Evolutionary conservation across 2,113 vertebrate species (phyloP).

Genomic region (Dasyprocta punctata): DNA sequence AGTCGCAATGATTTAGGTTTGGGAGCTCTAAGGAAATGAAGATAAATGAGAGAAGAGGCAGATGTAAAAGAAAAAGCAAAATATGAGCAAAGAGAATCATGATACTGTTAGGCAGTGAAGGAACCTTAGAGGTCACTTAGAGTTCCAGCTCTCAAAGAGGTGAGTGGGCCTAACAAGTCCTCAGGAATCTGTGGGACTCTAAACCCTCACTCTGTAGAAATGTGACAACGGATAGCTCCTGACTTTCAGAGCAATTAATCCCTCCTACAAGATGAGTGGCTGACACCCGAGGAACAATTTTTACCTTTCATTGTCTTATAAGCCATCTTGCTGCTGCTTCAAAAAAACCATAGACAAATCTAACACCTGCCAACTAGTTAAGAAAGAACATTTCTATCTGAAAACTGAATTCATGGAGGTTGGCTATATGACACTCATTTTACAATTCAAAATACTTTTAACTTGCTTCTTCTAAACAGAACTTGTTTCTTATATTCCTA

Average conservation of each 20-base stretch:
- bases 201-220: not conserved
- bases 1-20: not conserved
- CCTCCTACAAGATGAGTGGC: not conserved
- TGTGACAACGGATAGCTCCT: not conserved
- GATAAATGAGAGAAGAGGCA: not conserved
- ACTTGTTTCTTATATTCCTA: not conserved
- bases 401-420: not conserved
- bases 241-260: not conserved
- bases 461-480: not conserved
- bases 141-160: not conserved
- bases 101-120: not conserved
- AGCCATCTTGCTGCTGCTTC: not conserved
- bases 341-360: not conserved
- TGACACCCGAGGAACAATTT: not conserved
- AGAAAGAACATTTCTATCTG: not conserved
- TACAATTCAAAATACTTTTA: not conserved
- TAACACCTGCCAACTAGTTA: not conserved
- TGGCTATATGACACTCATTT: not conserved
- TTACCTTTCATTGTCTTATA: not conserved
- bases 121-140: not conserved
- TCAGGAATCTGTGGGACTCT: no score
- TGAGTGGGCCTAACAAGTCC: not conserved
- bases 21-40: not conserved
- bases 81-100: not conserved
- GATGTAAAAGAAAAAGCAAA: not conserved